Conservation (phyloP, 2,113 vertebrate species). For the Equus przewalskii region DNA sequence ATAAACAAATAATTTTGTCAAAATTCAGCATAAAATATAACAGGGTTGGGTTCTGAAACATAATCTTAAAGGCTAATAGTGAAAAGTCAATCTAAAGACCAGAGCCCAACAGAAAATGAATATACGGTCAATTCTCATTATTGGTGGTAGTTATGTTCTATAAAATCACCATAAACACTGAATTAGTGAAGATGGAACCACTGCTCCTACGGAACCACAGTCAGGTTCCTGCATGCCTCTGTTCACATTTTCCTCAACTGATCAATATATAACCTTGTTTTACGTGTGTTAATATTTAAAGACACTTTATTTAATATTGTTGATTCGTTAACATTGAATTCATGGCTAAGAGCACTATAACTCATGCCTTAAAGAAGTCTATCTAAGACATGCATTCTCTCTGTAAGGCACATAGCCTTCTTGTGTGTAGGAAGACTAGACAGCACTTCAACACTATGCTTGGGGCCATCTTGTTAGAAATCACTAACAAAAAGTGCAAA, state of each 20-base stretch:
- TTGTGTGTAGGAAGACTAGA: neutral
- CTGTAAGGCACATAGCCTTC: neutral
- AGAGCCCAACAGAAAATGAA: neutral
- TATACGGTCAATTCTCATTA: neutral
- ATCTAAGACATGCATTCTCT: neutral
- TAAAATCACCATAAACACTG: neutral
- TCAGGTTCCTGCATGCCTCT: neutral
- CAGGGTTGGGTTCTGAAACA: slow-evolving; percentile 4
- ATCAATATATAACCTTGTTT: neutral
- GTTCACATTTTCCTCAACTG: neutral
- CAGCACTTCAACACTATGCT: neutral
- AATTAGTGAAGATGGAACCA: neutral
- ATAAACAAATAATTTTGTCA: neutral
- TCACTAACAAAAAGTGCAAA: neutral
- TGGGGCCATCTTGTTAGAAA: neutral
- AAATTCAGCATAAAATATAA: slow-evolving; percentile 28
- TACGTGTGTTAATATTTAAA: slow-evolving; percentile 1
- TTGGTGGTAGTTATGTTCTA: neutral
- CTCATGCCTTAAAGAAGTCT: neutral
- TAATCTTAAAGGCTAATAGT: slow-evolving; percentile 8
- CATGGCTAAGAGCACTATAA: neutral
- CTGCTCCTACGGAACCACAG: neutral
- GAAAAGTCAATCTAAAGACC: slow-evolving; percentile 11
- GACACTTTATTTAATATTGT: neutral
- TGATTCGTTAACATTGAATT: neutral